Evolutionary conservation across 2,888 invertebrate species (phyloP), one percentile per base, ranked within the genome.

Genomic region (Lepidochitona cinerea): DNA sequence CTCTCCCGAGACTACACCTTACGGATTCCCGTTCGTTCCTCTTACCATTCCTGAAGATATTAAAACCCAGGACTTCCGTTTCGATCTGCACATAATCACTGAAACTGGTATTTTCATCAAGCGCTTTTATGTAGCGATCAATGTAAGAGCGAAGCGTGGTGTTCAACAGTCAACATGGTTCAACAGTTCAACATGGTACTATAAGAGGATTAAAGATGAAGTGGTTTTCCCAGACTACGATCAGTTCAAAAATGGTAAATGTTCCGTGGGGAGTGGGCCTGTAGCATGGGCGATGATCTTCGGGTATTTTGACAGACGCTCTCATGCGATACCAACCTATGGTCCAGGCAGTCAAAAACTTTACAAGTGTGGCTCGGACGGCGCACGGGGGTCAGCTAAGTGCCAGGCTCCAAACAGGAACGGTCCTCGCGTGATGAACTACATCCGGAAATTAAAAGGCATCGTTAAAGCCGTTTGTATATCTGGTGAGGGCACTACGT

Each of bases 211-310:
- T 41, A 37, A 68, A n/a, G 71, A 76, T n/a, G 67, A 71, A 14
- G 2, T 12, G 23, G 18, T 71, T 26, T 73, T 76, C 54, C 75
- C 75, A 32, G 59, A 73, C 71, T 76, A 76, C 68, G 53, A 68
- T 37, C 75, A 76, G 65, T 59, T 29, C 32, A 68, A 68, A 33
- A 29, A 37, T 23, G 32, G 54, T 33, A 37, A 35, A n/a, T 70
- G 70, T 54, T 1, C 35, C 37, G 75, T 76, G 35, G 75, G 75
- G 12, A 73, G 75, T 41, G 75, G 75, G 6, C 75, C 75, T 7
- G 75, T 76, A 37, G 75, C 75, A 9, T 75, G 75, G 75, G 75
- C 75, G 26, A 72, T 72, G 75, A 32, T 75, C 14, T 69, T 75
- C 9, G 75, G 71, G 26, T 71, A 73, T 53, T 76, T 69, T 37